These are phyloP conservation scores for Daphoenositta chrysoptera DNA, from an alignment of 2,113 vertebrate genomes.

Conservation along the genomic window DNA sequence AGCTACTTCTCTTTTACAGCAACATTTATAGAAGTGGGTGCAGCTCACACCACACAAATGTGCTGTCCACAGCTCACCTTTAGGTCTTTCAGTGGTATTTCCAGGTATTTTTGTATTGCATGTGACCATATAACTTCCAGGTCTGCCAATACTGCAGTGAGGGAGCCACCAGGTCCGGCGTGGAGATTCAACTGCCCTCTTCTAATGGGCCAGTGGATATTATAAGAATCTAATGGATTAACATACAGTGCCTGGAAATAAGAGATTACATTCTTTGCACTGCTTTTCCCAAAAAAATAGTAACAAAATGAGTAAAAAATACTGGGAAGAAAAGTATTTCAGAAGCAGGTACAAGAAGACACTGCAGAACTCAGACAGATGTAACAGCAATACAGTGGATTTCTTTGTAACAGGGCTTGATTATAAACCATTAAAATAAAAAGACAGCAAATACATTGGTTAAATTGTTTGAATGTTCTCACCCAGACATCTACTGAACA, in stretches of 20 bases:
- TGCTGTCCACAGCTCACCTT: constrained; percentile 79
- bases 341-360: background rate
- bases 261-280: background rate
- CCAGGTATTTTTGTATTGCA: constrained; percentile 90
- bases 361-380: background rate
- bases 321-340: background rate
- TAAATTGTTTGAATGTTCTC: background rate
- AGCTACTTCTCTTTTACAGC: background rate
- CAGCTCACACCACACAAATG: background rate
- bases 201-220: constrained; percentile 90
- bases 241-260: constrained; percentile 84
- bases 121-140: constrained; percentile 94
- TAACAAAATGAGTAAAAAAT: background rate
- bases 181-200: constrained; percentile 92
- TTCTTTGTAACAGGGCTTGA: background rate
- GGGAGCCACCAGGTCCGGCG: constrained; percentile 85
- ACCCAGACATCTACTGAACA: background rate
- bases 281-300: background rate
- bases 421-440: background rate
- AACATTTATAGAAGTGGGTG: background rate
- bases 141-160: constrained; percentile 87
- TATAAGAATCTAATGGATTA: constrained; percentile 89
- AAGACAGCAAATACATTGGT: background rate
- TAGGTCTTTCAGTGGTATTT: constrained; percentile 94
- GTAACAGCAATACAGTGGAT: background rate